Percentiles rank a stretch among this genome's conserved stretches.
These are phyloP conservation scores for Coreoperca whiteheadi DNA, from an alignment of 2,113 vertebrate genomes.

Conservation along the genomic window DNA sequence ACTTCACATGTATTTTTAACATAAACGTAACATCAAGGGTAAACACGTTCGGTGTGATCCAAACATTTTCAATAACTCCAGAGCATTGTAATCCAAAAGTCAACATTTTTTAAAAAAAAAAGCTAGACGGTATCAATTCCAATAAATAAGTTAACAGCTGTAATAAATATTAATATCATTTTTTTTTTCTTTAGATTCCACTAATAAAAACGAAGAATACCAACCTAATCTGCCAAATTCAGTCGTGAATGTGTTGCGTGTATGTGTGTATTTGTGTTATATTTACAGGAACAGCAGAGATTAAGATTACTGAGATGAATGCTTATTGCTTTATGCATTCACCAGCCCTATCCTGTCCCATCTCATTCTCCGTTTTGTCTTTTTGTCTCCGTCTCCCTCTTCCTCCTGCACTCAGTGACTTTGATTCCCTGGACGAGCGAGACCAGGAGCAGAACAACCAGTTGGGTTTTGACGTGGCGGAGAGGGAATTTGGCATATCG, in stretches of 20 bases:
- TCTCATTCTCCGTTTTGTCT: not conserved
- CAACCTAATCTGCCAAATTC: not conserved
- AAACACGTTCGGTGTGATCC: too few relatives aligned
- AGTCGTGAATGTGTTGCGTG: too few relatives aligned
- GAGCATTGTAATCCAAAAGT: too few relatives aligned
- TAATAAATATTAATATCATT: not conserved
- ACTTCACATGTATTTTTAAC: too few relatives aligned
- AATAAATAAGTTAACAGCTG: not conserved
- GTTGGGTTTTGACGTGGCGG: constrained; percentile 93
- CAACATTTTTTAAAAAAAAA: too few relatives aligned
- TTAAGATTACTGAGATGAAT: not conserved
- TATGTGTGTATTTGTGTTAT: not conserved
- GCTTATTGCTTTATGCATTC: not conserved
- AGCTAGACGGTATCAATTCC: too few relatives aligned
- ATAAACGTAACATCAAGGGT: too few relatives aligned
- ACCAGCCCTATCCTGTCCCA: not conserved
- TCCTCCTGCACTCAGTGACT: constrained; percentile 86
- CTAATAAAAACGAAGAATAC: not conserved
- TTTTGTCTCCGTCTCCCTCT: not conserved
- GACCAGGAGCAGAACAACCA: constrained; percentile 95
- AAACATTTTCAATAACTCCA: too few relatives aligned
- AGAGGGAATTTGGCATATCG: constrained; percentile 96
- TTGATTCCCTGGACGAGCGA: constrained; percentile 92
- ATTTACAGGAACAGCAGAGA: not conserved
- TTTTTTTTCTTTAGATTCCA: not conserved